These are phyloP conservation scores for Lepidostoma basale DNA, from an alignment of 1,140 invertebrate species.

Conservation along the genomic window DNA sequence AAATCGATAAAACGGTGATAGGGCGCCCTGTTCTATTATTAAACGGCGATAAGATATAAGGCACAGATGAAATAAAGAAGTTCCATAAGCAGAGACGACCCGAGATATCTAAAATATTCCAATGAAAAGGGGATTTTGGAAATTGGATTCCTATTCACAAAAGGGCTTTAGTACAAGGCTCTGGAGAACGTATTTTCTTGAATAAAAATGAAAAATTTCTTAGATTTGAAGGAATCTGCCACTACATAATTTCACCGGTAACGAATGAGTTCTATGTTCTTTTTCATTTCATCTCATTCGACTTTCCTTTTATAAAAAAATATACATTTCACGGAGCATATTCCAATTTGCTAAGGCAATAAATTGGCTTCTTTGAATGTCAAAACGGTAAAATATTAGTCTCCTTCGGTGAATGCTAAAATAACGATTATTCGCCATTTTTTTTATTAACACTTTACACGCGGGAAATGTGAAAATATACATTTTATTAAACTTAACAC, in stretches of 20 bases:
- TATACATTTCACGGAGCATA: background rate
- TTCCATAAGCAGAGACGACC: background rate
- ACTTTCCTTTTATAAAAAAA: background rate
- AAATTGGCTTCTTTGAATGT: too few species aligned
- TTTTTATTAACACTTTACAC: too few species aligned
- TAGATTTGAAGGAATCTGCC: conserved; percentile 12
- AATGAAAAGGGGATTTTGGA: conserved; percentile 28
- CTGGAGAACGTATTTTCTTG: conserved; percentile 25
- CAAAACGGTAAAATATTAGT: too few species aligned
- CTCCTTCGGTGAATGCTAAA: too few species aligned
- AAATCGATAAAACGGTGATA: too few species aligned
- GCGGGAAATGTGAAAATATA: too few species aligned
- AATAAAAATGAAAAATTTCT: conserved; percentile 29
- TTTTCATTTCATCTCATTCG: conserved; percentile 5
- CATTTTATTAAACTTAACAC: too few species aligned
- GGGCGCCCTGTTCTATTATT: too few species aligned
- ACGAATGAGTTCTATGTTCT: conserved; percentile 7
- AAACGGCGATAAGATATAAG: too few species aligned
- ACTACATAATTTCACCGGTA: conserved; percentile 10
- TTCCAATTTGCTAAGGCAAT: background rate
- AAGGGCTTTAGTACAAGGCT: conserved; percentile 7
- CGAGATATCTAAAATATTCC: conserved; percentile 28
- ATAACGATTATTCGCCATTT: too few species aligned
- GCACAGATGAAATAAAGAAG: background rate
- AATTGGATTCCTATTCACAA: conserved; percentile 31